Percentiles rank a stretch among this genome's conserved stretches.
These are phyloP conservation scores for Galagoides demidoff DNA, from an alignment of 2,797 vertebrate species.

Conservation along the genomic window DNA sequence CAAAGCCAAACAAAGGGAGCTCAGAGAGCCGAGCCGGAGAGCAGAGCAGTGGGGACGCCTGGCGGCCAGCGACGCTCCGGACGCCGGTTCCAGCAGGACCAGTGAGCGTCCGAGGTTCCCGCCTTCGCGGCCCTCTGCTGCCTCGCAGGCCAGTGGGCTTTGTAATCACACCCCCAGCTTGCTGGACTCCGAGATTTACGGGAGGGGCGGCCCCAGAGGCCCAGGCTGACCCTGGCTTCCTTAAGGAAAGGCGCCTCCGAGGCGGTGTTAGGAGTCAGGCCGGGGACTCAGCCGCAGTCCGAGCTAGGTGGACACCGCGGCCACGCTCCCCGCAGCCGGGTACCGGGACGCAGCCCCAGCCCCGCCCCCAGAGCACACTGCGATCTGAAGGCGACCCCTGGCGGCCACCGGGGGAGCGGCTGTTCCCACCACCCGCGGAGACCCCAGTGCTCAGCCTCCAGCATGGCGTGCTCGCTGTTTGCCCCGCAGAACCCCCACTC, in stretches of 20 bases:
- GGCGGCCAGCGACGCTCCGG: background rate
- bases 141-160: background rate
- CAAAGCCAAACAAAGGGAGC: fast-evolving
- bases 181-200: background rate
- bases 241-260: fast-evolving
- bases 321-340: background rate
- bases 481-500: fast-evolving
- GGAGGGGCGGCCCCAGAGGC: too few species aligned
- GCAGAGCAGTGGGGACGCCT: constrained; percentile 39
- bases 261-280: fast-evolving
- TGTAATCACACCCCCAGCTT: background rate
- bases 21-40: background rate
- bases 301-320: background rate
- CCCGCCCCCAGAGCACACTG: background rate
- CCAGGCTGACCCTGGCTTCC: background rate
- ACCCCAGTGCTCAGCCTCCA: too few species aligned
- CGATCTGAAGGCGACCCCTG: background rate
- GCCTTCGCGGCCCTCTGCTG: background rate
- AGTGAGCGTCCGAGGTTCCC: fast-evolving
- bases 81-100: background rate
- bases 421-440: background rate
- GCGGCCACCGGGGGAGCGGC: background rate
- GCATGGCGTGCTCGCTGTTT: background rate
- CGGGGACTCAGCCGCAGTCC: background rate
- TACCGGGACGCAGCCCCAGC: background rate